Conservation (phyloP, 1,140 invertebrate genomes). For the Chionoecetes opilio region DNA sequence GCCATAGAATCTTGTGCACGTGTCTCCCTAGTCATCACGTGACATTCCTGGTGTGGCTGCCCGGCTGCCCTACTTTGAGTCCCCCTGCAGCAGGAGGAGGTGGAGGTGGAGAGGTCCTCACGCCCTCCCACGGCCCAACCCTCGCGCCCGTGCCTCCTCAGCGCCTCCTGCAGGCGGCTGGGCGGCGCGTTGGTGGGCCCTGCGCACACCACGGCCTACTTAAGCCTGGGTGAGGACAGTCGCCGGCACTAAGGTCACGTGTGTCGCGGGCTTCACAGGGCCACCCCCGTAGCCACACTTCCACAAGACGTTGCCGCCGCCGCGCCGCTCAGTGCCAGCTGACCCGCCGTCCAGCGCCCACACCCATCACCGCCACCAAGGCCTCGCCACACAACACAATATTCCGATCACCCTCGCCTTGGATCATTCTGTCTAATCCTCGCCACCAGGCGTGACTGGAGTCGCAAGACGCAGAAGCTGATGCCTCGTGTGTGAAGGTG, state of each 20-base stretch:
- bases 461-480: neutral
- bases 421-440: neutral
- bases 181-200: neutral
- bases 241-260: constrained; percentile 57
- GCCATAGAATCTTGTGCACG: no score
- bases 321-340: neutral
- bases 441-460: neutral
- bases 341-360: neutral
- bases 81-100: no score
- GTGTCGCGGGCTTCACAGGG: constrained; percentile 49
- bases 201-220: constrained; percentile 64
- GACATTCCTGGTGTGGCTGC: no score
- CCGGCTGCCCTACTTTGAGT: no score
- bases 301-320: neutral
- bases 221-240: constrained; percentile 44
- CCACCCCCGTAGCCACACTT: neutral
- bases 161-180: constrained; percentile 1
- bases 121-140: neutral
- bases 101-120: neutral
- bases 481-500: neutral
- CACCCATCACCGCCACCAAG: neutral
- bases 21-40: no score
- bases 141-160: neutral
- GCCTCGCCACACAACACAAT: neutral
- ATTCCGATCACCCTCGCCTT: neutral